These are phyloP conservation scores for Drosophila hamatofila DNA, from an alignment of 2,888 invertebrate genomes.

Conservation along the genomic window DNA sequence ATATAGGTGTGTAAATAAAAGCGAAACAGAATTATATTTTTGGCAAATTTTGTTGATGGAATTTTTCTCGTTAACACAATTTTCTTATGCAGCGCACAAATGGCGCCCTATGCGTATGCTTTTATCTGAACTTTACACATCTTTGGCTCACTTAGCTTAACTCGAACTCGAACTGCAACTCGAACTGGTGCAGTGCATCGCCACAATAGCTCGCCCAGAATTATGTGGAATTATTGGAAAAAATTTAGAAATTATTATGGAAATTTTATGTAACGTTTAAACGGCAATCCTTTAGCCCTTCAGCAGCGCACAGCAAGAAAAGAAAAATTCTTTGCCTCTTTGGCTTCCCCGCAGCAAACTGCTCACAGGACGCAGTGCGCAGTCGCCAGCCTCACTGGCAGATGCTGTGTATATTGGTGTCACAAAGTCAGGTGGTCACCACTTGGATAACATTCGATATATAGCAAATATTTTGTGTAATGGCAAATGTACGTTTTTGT, in stretches of 20 bases:
- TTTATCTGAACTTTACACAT: slow-evolving; percentile 55
- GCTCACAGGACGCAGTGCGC: slow-evolving; percentile 42
- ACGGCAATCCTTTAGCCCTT: slow-evolving; percentile 48
- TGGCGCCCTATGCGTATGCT: slow-evolving; percentile 55
- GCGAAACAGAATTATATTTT: slow-evolving; percentile 24
- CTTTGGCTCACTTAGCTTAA: slow-evolving; percentile 65
- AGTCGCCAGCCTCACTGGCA: slow-evolving; percentile 40
- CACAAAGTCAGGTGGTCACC: slow-evolving; percentile 35
- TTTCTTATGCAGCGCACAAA: slow-evolving; percentile 36
- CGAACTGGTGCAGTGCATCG: slow-evolving; percentile 24
- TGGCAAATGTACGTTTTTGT: neutral
- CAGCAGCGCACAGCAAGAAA: slow-evolving; percentile 61
- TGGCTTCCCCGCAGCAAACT: slow-evolving; percentile 10
- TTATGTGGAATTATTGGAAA: slow-evolving; percentile 23
- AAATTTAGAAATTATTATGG: slow-evolving; percentile 12
- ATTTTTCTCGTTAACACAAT: slow-evolving; percentile 19
- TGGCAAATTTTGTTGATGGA: slow-evolving; percentile 19
- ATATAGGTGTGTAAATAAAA: neutral
- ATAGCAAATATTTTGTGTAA: neutral
- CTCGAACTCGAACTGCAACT: slow-evolving; percentile 29
- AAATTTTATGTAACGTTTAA: slow-evolving; percentile 67
- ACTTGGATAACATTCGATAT: neutral
- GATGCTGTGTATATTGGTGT: slow-evolving; percentile 66
- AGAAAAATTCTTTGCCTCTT: slow-evolving; percentile 59
- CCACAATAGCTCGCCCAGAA: slow-evolving; percentile 6